A percentile compares a stretch with the other conserved stretches of the same genome.
Evolutionary conservation across 1,140 invertebrate genomes (phyloP).

Genomic region (Euborellia annulipes): DNA sequence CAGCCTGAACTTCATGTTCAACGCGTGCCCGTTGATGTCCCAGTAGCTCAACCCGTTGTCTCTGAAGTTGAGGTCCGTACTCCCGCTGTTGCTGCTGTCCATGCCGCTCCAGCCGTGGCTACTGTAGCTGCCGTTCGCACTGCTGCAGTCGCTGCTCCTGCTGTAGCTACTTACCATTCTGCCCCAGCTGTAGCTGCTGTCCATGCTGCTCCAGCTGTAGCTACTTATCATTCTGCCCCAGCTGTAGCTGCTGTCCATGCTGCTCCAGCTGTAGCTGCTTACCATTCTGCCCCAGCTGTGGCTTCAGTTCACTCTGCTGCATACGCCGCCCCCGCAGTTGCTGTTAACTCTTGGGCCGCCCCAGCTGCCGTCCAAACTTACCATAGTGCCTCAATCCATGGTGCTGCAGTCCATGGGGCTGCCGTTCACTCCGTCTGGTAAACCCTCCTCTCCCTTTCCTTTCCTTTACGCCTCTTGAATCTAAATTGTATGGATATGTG

Average conservation of each 20-base stretch:
- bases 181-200: constrained; percentile 18
- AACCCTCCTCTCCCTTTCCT: too few species aligned
- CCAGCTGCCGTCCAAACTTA: constrained; percentile 4
- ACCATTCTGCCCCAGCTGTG: constrained; percentile 1
- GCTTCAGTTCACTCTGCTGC: constrained; percentile 16
- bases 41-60: constrained; percentile 21
- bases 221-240: constrained; percentile 8
- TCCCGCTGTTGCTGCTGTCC: constrained; percentile 21
- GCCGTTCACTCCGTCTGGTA: constrained; percentile 4
- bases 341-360: constrained; percentile 9
- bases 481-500: too few species aligned
- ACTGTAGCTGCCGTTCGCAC: constrained; percentile 27
- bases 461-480: too few species aligned
- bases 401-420: constrained; percentile 17
- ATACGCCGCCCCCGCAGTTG: constrained; percentile 18
- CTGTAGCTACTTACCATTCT: constrained; percentile 15
- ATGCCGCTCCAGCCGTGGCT: constrained; percentile 19
- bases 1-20: constrained; percentile 19
- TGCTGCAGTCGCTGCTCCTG: constrained; percentile 28
- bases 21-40: constrained; percentile 17
- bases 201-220: constrained; percentile 16
- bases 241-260: neutral
- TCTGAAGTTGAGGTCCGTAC: constrained; percentile 6
- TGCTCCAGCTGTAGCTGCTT: constrained; percentile 10
- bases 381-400: constrained; percentile 16